Base-by-base conservation (phyloP, 2,888 invertebrate genomes). In the Mythimna pallens region DNA sequence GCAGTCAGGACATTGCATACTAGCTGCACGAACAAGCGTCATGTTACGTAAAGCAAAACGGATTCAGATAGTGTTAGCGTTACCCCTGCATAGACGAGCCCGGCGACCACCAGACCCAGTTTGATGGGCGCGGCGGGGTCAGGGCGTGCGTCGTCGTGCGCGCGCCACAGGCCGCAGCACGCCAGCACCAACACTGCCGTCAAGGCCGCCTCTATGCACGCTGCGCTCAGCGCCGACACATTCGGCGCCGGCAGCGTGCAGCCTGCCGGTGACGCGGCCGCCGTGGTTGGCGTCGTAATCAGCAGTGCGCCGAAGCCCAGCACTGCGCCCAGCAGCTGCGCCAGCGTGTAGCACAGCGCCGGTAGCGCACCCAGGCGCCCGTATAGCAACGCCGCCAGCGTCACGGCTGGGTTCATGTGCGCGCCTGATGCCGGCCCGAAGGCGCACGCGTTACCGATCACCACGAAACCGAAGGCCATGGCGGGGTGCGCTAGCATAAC, bases 321-420 rank as follows among this genome's bases (percentile, higher is more conserved):
- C 78, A 87, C 67, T 47, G 90, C 94, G 84, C 95, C 95, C 34
- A 83, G 55, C 76, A 87, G 17, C 90, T 95, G 95, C 84, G 93
- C 94, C 73, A 89, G 50, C 73, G 62, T 86, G 89, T 94, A 94
- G 5, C 80, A 92, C 25, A 83, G 78, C 14, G 92, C 94, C 4
- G 89, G 84, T 54, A 63, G 70, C 54, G 96, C 89, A 25, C 93
- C 91, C 57, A 97, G 92, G 54, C 94, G 88, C 10, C 97, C 97
- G 77, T 96, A 88, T 72, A 97, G 89, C 66, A 97, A 88, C 52
- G 97, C 97, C 7, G 98, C 97, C 40, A 98, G 93, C 20, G 98
- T 97, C 22, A 98, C 97, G 5, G 98, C 97, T 0, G 98, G 98
- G 95, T 98, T 98, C 88, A 98, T 93, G 93, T 98, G 98, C 30